phyloP scores from a whole-genome alignment of 2,797 vertebrate genomes.

The Poecilia picta region DNA sequence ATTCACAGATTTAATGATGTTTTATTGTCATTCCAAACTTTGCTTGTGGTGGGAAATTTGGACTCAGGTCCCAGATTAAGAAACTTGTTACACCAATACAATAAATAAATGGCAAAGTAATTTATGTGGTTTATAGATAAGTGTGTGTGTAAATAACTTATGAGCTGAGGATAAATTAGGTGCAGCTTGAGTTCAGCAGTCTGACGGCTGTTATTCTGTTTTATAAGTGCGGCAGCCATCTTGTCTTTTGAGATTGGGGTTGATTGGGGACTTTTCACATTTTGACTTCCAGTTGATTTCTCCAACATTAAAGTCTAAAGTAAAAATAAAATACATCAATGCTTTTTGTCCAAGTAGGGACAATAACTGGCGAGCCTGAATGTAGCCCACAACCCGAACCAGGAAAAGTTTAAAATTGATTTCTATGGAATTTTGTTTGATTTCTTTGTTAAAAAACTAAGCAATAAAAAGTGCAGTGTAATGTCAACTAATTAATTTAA shows the following conservation, averaged over 20 bases:
- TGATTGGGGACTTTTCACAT: neutral
- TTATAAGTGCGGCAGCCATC: neutral
- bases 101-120: too few species aligned
- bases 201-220: neutral
- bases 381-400: neutral
- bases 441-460: neutral
- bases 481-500: neutral
- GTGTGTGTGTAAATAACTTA: too few species aligned
- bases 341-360: neutral
- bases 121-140: too few species aligned
- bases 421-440: neutral
- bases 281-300: neutral
- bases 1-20: too few species aligned
- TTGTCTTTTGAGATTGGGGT: neutral
- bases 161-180: too few species aligned
- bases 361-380: neutral
- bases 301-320: neutral
- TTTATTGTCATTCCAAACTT: too few species aligned
- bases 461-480: neutral
- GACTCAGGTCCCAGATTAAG: too few species aligned
- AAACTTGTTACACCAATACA: too few species aligned
- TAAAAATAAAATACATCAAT: neutral
- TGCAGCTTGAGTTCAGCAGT: neutral
- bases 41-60: too few species aligned
- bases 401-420: neutral